Percentiles rank a stretch among this genome's conserved stretches.
Evolutionary conservation across 2,797 vertebrate species (phyloP).

Genomic region (Xyrichtys novacula): DNA sequence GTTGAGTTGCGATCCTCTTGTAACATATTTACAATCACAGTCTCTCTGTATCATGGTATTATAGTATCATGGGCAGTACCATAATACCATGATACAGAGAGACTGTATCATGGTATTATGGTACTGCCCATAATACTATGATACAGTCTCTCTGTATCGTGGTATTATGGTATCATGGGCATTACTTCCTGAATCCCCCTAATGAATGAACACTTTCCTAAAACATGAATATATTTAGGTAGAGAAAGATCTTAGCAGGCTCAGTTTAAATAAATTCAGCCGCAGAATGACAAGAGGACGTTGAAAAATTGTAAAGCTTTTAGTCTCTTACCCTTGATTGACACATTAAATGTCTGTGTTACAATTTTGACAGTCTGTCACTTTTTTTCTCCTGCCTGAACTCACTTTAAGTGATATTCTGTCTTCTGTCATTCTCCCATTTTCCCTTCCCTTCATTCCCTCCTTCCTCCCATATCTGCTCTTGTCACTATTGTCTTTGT

Average conservation of each 20-base stretch:
- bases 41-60: too few relatives aligned
- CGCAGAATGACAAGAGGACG: not conserved
- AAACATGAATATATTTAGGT: conserved; percentile 6
- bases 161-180: too few relatives aligned
- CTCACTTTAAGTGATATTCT: conserved; percentile 38
- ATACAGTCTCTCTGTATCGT: too few relatives aligned
- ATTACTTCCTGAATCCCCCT: too few relatives aligned
- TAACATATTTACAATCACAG: too few relatives aligned
- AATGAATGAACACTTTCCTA: too few relatives aligned
- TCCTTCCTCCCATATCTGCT: conserved; percentile 19
- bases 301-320: not conserved
- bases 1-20: too few relatives aligned
- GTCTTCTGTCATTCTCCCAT: conserved; percentile 36
- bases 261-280: not conserved
- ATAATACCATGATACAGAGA: too few relatives aligned
- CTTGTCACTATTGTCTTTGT: conserved; percentile 70
- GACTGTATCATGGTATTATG: too few relatives aligned
- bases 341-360: conserved; percentile 17
- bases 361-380: conserved; percentile 13
- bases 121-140: too few relatives aligned
- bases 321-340: not conserved
- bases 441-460: conserved; percentile 1
- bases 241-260: not conserved
- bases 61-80: too few relatives aligned
- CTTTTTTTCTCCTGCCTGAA: not conserved